A percentile compares a stretch with the other conserved stretches of the same genome.
Evolutionary conservation across 2,888 invertebrate genomes (phyloP).

Genomic region (Drosophila acutilabella): DNA sequence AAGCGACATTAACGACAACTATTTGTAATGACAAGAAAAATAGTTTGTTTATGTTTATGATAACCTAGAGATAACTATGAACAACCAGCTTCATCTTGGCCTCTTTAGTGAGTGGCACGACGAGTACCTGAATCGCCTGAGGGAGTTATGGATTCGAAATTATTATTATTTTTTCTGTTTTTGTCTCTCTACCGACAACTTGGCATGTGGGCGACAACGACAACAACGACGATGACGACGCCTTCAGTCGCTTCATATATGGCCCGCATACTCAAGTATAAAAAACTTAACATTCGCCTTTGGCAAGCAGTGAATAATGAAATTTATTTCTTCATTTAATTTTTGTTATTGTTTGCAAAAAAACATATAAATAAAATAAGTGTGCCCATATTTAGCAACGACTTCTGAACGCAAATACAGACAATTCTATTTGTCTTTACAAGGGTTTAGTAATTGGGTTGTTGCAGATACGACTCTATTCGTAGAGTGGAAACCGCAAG

Average conservation of each 20-base stretch:
- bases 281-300: constrained; percentile 59
- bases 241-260: constrained; percentile 50
- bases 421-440: constrained; percentile 25
- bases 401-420: constrained; percentile 14
- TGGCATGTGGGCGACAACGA: constrained; percentile 51
- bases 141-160: constrained; percentile 38
- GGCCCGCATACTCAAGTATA: constrained; percentile 55
- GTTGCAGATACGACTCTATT: not conserved
- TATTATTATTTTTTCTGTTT: constrained; percentile 43
- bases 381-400: constrained; percentile 35
- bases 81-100: constrained; percentile 24
- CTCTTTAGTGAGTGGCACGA: constrained; percentile 14
- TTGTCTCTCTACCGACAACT: constrained; percentile 31
- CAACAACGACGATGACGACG: constrained; percentile 41
- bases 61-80: constrained; percentile 1
- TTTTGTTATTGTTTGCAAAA: constrained; percentile 23
- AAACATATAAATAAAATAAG: constrained; percentile 6
- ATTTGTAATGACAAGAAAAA: constrained; percentile 15
- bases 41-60: not conserved
- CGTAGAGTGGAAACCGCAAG: constrained; percentile 1
- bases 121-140: constrained; percentile 18
- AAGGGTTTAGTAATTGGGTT: constrained; percentile 9
- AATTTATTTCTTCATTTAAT: constrained; percentile 66
- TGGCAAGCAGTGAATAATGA: constrained; percentile 61
- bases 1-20: not conserved